Evolutionary conservation across 2,888 invertebrate genomes (phyloP), one percentile per base, ranked within the genome.

Genomic region (Neoitamus cyanurus): DNA sequence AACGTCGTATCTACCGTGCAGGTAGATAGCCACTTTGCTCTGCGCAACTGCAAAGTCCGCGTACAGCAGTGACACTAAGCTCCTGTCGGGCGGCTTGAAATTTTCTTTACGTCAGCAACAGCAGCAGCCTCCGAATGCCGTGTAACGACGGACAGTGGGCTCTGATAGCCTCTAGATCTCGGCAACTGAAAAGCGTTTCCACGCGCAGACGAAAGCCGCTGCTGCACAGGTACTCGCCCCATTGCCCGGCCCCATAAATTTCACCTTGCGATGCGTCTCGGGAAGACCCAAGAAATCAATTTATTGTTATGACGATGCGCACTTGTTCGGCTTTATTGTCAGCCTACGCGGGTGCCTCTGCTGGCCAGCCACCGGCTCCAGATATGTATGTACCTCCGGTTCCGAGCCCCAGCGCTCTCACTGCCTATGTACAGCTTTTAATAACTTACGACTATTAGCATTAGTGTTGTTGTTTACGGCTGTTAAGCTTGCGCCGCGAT

Each of bases 311-410:
- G 83, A 85, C 80, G 78, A 84, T 82, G 84, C 80, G 85, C 85
- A 85, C 85, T 85, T 85, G 85, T 85, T 85, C 82, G 84, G 78
- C 69, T 85, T 85, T 85, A 85, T 85, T 85, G 85, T 84, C 85
- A 85, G 80, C 85, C 85, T 78, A 85, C 85, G 82, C 85, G 77
- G 34, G 46, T 31, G 82, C 42, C 68, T 37, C n/a, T 9, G 31
- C 3, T 37, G 25, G 25, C 25, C 7, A n/a, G 72, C 46, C 72
- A 48, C 48, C 11, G 31, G 20, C 68, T 2, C 30, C 15, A 48
- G 84, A 42, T 58, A 77, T 9, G n/a, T n/a, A n/a, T n/a, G n/a
- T n/a, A n/a, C n/a, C 46, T 46, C 46, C 15, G 28, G 37, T 46
- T 11, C 13, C 42, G 36, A 37, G 34, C 20, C 25, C 28, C 13